These are phyloP conservation scores for Adineta ricciae DNA, from an alignment of 2,888 invertebrate genomes.

Conservation along the genomic window DNA sequence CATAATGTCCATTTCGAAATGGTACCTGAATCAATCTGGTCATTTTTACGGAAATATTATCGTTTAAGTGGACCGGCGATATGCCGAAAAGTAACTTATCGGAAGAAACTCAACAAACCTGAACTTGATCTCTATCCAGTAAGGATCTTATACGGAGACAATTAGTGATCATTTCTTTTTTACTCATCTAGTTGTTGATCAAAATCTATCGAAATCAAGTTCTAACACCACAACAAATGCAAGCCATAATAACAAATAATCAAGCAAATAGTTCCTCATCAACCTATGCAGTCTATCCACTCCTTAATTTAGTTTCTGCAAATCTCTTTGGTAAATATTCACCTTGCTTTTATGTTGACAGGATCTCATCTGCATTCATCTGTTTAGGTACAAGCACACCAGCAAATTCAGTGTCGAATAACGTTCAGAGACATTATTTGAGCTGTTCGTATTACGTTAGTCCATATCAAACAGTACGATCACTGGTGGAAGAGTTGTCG, in stretches of 20 bases:
- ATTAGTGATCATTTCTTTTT: not conserved
- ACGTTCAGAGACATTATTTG: not conserved
- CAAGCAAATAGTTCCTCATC: not conserved
- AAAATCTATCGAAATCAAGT: conserved; percentile 5
- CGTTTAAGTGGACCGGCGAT: not conserved
- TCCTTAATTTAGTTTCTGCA: not conserved
- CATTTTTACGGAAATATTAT: conserved; percentile 59
- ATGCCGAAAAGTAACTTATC: conserved; percentile 1
- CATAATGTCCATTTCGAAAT: conserved; percentile 69
- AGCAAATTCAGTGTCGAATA: not conserved
- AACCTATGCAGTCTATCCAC: not conserved
- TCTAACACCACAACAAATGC: conserved; percentile 4
- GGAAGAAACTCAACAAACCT: conserved; percentile 51
- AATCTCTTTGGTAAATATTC: not conserved
- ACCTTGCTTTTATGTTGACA: not conserved
- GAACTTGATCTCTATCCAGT: conserved; percentile 72
- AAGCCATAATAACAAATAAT: not conserved
- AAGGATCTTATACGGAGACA: not conserved
- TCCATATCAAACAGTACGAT: not conserved
- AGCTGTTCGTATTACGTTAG: not conserved
- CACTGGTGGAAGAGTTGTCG: not conserved
- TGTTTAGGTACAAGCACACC: not conserved
- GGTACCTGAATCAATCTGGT: conserved; percentile 75
- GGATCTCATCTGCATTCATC: no score
- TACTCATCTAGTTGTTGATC: not conserved